These are phyloP conservation scores for Podarcis muralis DNA, from an alignment of 2,113 vertebrate species.

Conservation along the genomic window DNA sequence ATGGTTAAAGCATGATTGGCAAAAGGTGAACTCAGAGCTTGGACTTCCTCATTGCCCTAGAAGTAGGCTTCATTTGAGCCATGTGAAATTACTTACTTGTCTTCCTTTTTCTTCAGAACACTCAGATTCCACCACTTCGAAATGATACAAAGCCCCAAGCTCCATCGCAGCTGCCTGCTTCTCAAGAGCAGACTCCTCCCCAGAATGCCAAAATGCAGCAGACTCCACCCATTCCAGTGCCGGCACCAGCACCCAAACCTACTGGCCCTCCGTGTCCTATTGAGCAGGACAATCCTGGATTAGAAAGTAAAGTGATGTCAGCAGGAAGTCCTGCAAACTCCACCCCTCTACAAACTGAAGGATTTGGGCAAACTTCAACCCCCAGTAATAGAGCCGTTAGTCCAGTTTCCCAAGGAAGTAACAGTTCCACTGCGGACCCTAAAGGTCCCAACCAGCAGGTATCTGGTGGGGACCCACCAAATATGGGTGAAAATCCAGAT, in stretches of 20 bases:
- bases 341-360: slow-evolving; percentile 82
- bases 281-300: slow-evolving; percentile 85
- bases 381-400: slow-evolving; percentile 82
- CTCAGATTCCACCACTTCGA: slow-evolving; percentile 86
- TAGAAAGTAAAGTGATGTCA: slow-evolving; percentile 88
- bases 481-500: slow-evolving; percentile 94
- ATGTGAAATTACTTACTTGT: slow-evolving; percentile 31
- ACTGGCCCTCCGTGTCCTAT: slow-evolving; percentile 73
- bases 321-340: slow-evolving; percentile 86
- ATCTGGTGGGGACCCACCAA: slow-evolving; percentile 85
- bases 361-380: slow-evolving; percentile 81
- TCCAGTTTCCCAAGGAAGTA: slow-evolving; percentile 84
- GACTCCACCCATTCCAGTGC: slow-evolving; percentile 80
- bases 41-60: slow-evolving; percentile 14
- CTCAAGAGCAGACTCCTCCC: slow-evolving; percentile 90
- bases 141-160: slow-evolving; percentile 86
- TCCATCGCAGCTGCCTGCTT: slow-evolving; percentile 79
- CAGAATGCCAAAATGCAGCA: slow-evolving; percentile 90
- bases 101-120: slow-evolving; percentile 78
- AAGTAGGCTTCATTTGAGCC: background rate
- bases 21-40: background rate
- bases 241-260: slow-evolving; percentile 79
- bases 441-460: slow-evolving; percentile 82
- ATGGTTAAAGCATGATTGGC: background rate
- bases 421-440: slow-evolving; percentile 79